Conservation (phyloP, 1,140 invertebrate genomes). For the Neodiprion fabricii region DNA sequence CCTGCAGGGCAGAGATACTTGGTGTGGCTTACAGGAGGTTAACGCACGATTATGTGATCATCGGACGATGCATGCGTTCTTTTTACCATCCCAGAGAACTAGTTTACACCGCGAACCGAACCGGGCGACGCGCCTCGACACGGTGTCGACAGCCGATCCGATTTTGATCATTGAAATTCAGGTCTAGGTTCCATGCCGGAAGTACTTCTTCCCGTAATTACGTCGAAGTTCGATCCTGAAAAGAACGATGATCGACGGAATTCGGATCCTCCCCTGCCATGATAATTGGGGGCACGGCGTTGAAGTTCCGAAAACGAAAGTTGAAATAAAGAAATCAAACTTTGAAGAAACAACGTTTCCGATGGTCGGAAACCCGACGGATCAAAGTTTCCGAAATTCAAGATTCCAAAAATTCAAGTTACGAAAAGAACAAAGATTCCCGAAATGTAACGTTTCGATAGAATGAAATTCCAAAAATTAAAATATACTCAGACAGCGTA, state of each 20-base stretch:
- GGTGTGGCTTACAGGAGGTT: slow-evolving; percentile 38
- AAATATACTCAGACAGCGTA: too few species aligned
- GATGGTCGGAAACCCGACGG: too few species aligned
- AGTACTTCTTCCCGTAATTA: not conserved
- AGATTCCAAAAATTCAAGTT: too few species aligned
- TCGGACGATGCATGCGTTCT: slow-evolving; percentile 52
- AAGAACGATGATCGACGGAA: not conserved
- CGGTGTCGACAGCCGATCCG: slow-evolving; percentile 39
- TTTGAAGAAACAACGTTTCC: too few species aligned
- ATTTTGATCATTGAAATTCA: not conserved
- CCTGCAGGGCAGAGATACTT: not conserved
- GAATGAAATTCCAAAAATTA: too few species aligned
- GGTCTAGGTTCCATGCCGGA: too few species aligned
- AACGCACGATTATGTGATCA: slow-evolving; percentile 61
- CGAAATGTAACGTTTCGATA: too few species aligned
- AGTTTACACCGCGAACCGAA: slow-evolving; percentile 34
- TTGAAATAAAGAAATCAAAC: too few species aligned
- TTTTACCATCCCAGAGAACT: slow-evolving; percentile 39
- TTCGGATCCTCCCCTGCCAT: slow-evolving; percentile 1
- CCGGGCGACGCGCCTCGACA: slow-evolving; percentile 7
- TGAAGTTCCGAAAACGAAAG: too few species aligned
- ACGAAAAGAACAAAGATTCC: too few species aligned
- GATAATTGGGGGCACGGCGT: slow-evolving; percentile 13
- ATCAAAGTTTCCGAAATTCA: too few species aligned
- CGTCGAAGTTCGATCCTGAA: slow-evolving; percentile 18